Evolutionary conservation across 2,113 vertebrate species (phyloP).

Genomic region (Zosterops hypoxanthus): DNA sequence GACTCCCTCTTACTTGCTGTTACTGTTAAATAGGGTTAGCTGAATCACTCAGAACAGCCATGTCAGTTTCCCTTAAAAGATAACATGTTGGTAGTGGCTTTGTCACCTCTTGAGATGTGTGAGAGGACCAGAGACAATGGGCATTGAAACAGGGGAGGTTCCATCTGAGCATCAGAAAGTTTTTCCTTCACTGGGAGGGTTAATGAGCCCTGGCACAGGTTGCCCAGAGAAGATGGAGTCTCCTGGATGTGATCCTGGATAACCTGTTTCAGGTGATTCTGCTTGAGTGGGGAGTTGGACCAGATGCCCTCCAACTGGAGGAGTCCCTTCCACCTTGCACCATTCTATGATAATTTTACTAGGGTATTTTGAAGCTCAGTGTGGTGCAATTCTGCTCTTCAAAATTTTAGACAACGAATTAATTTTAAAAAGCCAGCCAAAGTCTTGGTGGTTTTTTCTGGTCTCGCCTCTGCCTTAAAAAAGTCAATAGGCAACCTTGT

Average conservation of each 20-base stretch:
- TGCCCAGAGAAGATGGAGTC: neutral
- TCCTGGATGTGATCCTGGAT: neutral
- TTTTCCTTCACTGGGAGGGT: neutral
- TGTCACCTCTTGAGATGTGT: neutral
- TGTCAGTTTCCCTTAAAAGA: neutral
- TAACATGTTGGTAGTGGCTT: neutral
- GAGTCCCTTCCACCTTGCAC: neutral
- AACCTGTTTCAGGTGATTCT: neutral
- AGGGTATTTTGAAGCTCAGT: neutral
- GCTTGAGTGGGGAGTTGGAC: neutral
- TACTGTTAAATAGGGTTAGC: neutral
- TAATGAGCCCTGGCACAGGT: neutral
- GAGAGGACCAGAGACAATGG: neutral
- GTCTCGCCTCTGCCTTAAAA: neutral
- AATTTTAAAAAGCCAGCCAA: neutral
- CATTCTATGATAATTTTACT: neutral
- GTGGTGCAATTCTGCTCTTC: neutral
- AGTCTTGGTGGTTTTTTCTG: neutral
- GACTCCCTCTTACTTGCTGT: neutral
- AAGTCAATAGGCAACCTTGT: neutral
- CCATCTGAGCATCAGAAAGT: neutral
- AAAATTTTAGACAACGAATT: neutral
- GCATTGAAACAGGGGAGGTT: neutral
- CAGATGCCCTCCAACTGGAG: neutral
- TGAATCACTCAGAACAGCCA: neutral